These are phyloP conservation scores for Nephrotoma flavescens DNA, from an alignment of 2,888 invertebrate species.

Conservation along the genomic window DNA sequence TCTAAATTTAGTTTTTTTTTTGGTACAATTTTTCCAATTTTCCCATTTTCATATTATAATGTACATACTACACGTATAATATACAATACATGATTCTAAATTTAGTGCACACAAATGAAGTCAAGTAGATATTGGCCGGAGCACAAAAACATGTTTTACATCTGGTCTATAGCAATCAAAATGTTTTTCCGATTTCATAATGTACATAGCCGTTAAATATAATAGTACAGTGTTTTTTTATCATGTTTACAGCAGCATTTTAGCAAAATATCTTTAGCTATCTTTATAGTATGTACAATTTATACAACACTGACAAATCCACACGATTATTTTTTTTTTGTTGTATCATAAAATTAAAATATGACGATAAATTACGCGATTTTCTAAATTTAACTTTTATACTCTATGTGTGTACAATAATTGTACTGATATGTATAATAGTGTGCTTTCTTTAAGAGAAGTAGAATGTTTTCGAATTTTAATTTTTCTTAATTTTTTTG, in stretches of 20 bases:
- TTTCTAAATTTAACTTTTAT: neutral
- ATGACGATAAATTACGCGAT: neutral
- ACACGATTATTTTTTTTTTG: neutral
- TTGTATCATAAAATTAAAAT: neutral
- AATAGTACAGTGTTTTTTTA: neutral
- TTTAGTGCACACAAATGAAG: neutral
- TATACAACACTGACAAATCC: neutral
- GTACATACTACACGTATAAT: neutral
- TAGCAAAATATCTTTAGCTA: neutral
- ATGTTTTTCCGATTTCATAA: neutral
- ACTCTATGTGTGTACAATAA: neutral
- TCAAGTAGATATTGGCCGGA: neutral
- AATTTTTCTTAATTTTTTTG: neutral
- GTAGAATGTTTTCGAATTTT: neutral
- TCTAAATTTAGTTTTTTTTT: neutral
- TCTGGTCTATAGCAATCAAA: neutral
- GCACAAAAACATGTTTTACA: neutral
- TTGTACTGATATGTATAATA: neutral
- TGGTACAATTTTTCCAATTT: neutral
- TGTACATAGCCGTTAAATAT: neutral
- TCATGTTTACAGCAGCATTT: neutral
- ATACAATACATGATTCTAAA: neutral
- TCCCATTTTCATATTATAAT: neutral
- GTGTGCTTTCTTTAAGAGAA: neutral
- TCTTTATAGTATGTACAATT: neutral